These are phyloP conservation scores for Actenoides lindsayi DNA, from an alignment of 2,113 vertebrate species.

Conservation along the genomic window DNA sequence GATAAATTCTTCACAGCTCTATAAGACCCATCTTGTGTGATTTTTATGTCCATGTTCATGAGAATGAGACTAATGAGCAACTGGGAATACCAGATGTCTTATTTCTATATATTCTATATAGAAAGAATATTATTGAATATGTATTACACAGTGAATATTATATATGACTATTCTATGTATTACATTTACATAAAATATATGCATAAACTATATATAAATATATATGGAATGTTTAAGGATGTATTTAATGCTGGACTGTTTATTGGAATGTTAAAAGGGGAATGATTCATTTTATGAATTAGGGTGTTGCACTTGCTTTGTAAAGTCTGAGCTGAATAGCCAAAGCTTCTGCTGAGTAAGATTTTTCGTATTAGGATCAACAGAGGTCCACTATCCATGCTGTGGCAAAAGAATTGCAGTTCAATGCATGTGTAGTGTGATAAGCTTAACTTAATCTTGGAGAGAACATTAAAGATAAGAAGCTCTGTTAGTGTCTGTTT, in stretches of 20 bases:
- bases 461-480: not conserved
- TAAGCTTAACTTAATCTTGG: not conserved
- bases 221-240: not conserved
- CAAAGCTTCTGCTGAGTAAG: not conserved
- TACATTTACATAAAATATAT: not conserved
- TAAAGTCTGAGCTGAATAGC: not conserved
- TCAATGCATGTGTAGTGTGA: not conserved
- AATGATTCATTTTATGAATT: not conserved
- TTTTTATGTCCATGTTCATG: not conserved
- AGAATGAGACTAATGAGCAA: not conserved
- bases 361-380: not conserved
- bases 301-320: not conserved
- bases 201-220: not conserved
- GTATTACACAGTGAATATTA: not conserved
- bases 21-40: fast-evolving
- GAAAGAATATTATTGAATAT: not conserved
- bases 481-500: not conserved
- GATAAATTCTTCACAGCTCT: not conserved
- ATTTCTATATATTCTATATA: not conserved
- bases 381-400: not conserved
- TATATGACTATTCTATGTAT: not conserved
- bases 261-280: not conserved
- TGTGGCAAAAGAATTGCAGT: not conserved
- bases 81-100: not conserved
- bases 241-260: not conserved